phyloP scores from a whole-genome alignment of 1,140 invertebrate genomes.

The Cydia amplana region DNA sequence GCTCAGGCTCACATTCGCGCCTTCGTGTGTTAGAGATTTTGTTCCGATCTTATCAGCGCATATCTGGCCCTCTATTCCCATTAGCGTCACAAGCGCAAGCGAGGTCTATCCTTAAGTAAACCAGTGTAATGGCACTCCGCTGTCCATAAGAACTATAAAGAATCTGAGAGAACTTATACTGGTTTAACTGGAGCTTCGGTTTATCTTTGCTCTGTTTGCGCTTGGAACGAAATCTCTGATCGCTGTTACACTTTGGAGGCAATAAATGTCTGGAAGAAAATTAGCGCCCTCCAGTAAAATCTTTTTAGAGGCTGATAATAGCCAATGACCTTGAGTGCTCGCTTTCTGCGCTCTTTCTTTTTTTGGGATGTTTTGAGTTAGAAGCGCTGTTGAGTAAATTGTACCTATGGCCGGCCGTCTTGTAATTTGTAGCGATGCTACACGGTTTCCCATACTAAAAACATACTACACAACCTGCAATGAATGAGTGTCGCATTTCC shows the following conservation, averaged over 20 bases:
- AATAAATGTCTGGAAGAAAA: slow-evolving; percentile 22
- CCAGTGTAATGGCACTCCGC: neutral
- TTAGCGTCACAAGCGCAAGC: neutral
- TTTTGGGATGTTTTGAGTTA: neutral
- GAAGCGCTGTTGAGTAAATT: neutral
- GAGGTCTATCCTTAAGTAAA: neutral
- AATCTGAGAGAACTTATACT: neutral
- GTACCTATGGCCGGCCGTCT: too few relatives aligned
- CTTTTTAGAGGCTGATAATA: slow-evolving; percentile 8
- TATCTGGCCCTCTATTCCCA: neutral
- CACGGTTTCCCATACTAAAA: too few relatives aligned
- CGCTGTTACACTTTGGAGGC: slow-evolving; percentile 24
- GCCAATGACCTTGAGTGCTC: neutral
- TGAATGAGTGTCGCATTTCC: too few relatives aligned
- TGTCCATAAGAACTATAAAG: neutral
- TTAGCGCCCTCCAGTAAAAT: slow-evolving; percentile 13
- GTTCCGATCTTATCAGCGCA: slow-evolving; percentile 38
- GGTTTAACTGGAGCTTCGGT: neutral
- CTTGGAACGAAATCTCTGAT: slow-evolving; percentile 1
- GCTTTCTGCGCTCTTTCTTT: neutral
- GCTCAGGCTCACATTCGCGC: slow-evolving; percentile 46
- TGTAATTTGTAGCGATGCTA: too few relatives aligned
- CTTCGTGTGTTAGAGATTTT: slow-evolving; percentile 54
- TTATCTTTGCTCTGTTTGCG: neutral
- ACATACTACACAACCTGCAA: too few relatives aligned